Conservation (phyloP, 2,113 vertebrate species). For the Chaenocephalus aceratus region DNA sequence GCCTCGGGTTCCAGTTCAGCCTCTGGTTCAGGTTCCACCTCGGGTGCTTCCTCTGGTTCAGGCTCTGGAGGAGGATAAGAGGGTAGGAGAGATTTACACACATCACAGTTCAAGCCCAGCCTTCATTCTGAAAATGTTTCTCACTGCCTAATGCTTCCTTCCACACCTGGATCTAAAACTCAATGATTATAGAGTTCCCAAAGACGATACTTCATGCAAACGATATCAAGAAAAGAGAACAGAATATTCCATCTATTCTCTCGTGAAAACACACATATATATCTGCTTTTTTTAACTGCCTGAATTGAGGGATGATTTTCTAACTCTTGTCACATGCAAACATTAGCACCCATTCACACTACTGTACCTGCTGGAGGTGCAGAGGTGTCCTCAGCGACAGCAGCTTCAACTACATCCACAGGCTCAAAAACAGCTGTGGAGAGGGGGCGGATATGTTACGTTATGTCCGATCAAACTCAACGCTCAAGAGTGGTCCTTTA, state of each 20-base stretch:
- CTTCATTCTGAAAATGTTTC: too few relatives aligned
- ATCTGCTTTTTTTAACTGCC: neutral
- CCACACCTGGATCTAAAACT: too few relatives aligned
- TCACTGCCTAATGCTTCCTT: too few relatives aligned
- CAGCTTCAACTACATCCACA: conserved; percentile 52
- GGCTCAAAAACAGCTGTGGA: conserved; percentile 61
- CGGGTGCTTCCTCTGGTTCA: conserved; percentile 43
- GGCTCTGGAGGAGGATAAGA: conserved; percentile 39
- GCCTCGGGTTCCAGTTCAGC: conserved; percentile 28
- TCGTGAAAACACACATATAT: neutral
- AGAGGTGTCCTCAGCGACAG: conserved; percentile 38
- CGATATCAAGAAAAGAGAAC: too few relatives aligned
- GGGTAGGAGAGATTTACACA: neutral
- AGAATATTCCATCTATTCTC: neutral
- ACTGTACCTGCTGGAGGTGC: conserved; percentile 58
- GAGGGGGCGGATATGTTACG: neutral
- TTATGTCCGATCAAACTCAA: neutral
- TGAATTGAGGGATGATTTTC: neutral
- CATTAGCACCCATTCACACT: neutral
- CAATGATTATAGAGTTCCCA: too few relatives aligned
- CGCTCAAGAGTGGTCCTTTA: neutral
- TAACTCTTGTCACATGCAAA: neutral
- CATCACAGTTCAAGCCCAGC: neutral
- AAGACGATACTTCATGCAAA: too few relatives aligned
- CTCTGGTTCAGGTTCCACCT: conserved; percentile 29